phyloP scores from a whole-genome alignment of 2,888 invertebrate genomes.

The Hirtodrosophila duncani region DNA sequence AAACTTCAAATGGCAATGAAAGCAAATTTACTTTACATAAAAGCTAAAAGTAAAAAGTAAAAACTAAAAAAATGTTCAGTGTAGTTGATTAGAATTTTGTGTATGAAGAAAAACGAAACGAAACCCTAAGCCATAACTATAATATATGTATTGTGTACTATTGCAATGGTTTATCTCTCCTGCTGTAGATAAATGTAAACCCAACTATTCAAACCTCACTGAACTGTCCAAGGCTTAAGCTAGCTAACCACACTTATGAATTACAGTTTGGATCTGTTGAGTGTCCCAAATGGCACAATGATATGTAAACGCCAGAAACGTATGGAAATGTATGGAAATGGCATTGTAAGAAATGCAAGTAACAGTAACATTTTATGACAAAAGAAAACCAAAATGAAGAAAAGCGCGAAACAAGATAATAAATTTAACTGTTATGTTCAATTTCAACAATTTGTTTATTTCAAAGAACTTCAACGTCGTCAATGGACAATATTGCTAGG shows the following conservation, averaged over 20 bases:
- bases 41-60: constrained; percentile 26
- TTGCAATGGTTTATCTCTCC: constrained; percentile 25
- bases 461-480: too few species aligned
- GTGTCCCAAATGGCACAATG: constrained; percentile 22
- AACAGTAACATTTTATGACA: too few species aligned
- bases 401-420: constrained; percentile 44
- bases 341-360: constrained; percentile 13
- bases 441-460: constrained; percentile 34
- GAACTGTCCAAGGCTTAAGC: constrained; percentile 51
- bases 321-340: constrained; percentile 33
- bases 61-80: constrained; percentile 29
- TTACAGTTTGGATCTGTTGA: constrained; percentile 47
- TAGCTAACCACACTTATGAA: constrained; percentile 14
- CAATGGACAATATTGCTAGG: too few species aligned
- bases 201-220: constrained; percentile 11
- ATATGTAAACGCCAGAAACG: constrained; percentile 13
- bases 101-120: not conserved
- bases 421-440: constrained; percentile 71
- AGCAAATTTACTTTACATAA: constrained; percentile 54
- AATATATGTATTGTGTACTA: constrained; percentile 5
- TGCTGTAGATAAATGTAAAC: constrained; percentile 38
- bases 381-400: constrained; percentile 12
- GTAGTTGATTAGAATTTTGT: constrained; percentile 37
- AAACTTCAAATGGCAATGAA: constrained; percentile 57
- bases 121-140: too few species aligned